Conservation (phyloP, 2,113 vertebrate species). For the Gopherus flavomarginatus region DNA sequence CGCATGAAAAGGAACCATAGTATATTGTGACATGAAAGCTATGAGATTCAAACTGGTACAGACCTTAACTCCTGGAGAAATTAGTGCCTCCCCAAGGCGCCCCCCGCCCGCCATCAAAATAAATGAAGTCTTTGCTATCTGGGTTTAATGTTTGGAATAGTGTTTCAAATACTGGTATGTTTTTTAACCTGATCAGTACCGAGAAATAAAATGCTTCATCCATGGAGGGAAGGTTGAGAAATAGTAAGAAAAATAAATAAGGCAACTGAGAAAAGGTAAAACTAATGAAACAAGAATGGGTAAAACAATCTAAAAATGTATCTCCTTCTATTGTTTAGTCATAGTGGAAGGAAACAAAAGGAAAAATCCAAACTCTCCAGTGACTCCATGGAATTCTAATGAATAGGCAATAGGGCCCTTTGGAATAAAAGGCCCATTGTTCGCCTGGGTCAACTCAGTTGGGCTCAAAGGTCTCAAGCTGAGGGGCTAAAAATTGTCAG, state of each 20-base stretch:
- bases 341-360: constrained; percentile 31
- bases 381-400: constrained; percentile 32
- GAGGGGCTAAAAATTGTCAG: too few species aligned
- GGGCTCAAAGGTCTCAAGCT: too few species aligned
- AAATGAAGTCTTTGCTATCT: neutral
- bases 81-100: constrained; percentile 29
- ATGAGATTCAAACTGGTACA: neutral
- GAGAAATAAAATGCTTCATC: constrained; percentile 29
- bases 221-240: neutral
- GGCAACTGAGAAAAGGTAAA: constrained; percentile 6
- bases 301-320: neutral
- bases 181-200: constrained; percentile 45
- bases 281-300: neutral
- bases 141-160: neutral
- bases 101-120: too few species aligned
- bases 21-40: neutral
- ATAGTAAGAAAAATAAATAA: neutral
- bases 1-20: neutral
- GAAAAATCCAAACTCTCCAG: constrained; percentile 35
- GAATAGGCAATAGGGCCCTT: constrained; percentile 16
- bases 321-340: constrained; percentile 22
- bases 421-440: too few species aligned
- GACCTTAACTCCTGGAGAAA: constrained; percentile 60
- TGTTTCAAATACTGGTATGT: constrained; percentile 34
- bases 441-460: too few species aligned